Evolutionary conservation across 2,797 vertebrate genomes (phyloP).

Genomic region (Ptychobarbus kaznakovi): DNA sequence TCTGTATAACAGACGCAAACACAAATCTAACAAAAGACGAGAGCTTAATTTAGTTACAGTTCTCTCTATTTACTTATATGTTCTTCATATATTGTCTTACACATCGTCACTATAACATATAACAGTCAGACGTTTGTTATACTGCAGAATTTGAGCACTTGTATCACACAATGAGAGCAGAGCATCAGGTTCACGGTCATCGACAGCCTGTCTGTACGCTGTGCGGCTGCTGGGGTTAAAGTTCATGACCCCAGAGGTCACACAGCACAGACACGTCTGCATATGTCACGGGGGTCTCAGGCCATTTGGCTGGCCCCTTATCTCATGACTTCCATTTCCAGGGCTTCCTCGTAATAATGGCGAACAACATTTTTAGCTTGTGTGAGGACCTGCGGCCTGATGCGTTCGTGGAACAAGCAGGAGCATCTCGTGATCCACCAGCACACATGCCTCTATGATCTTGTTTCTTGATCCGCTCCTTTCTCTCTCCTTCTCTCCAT

Average conservation of each 20-base stretch:
- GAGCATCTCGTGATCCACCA: neutral
- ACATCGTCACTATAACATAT: neutral
- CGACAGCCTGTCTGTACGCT: slow-evolving; percentile 33
- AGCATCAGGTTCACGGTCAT: slow-evolving; percentile 58
- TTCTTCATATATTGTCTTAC: neutral
- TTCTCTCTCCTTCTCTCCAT: slow-evolving; percentile 35
- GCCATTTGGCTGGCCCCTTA: slow-evolving; percentile 52
- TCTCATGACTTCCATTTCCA: slow-evolving; percentile 46
- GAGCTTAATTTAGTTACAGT: neutral
- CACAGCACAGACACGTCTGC: slow-evolving; percentile 38
- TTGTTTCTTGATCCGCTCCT: slow-evolving; percentile 23
- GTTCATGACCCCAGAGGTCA: slow-evolving; percentile 53
- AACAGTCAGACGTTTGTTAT: neutral
- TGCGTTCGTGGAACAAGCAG: neutral
- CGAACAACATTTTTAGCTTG: slow-evolving; percentile 8
- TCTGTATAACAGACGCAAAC: neutral
- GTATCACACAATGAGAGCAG: slow-evolving; percentile 23
- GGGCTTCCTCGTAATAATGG: slow-evolving; percentile 10
- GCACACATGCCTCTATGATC: neutral
- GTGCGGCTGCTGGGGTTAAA: slow-evolving; percentile 42
- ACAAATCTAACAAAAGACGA: neutral
- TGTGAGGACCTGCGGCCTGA: neutral
- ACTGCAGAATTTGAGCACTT: neutral
- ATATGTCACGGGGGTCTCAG: slow-evolving; percentile 47
- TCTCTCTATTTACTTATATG: neutral